Evolutionary conservation across 2,888 invertebrate species (phyloP).

Genomic region (Synanthedon tipuliformis): DNA sequence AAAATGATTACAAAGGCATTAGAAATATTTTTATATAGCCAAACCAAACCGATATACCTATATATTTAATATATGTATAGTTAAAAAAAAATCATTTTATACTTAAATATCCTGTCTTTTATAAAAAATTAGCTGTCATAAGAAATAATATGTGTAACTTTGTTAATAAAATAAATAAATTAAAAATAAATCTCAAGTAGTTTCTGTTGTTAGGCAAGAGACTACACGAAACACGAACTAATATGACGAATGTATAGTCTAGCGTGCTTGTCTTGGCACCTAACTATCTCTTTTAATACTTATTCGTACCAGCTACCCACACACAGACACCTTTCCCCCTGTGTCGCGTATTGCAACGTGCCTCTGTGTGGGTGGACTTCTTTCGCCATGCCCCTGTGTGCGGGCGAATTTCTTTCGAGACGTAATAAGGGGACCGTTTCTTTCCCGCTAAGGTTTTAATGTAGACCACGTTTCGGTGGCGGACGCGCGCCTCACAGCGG

Average conservation of each 20-base stretch:
- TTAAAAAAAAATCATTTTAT: no score
- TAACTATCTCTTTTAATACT: slow-evolving; percentile 70
- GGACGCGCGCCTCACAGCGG: slow-evolving; percentile 63
- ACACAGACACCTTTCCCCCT: slow-evolving; percentile 39
- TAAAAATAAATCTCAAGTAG: no score
- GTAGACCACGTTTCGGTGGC: slow-evolving; percentile 69
- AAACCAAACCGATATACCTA: no score
- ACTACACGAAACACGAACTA: not conserved
- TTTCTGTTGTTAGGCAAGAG: no score
- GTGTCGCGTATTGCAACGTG: slow-evolving; percentile 35
- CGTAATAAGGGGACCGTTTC: slow-evolving; percentile 71
- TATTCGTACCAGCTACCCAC: slow-evolving; percentile 54
- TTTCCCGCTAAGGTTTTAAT: slow-evolving; percentile 71
- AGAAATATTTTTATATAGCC: no score
- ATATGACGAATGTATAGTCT: not conserved
- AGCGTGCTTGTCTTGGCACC: slow-evolving; percentile 44
- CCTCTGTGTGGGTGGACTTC: slow-evolving; percentile 59
- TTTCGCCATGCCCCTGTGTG: slow-evolving; percentile 58
- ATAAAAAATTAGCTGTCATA: no score
- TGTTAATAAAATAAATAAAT: no score
- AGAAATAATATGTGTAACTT: no score
- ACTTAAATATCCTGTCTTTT: no score
- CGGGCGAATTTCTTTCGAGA: slow-evolving; percentile 68
- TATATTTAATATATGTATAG: no score
- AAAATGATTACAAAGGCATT: no score